These are phyloP conservation scores for Scolanthus callimorphus DNA, from an alignment of 92 coral and sea anemone genomes.

Conservation along the genomic window DNA sequence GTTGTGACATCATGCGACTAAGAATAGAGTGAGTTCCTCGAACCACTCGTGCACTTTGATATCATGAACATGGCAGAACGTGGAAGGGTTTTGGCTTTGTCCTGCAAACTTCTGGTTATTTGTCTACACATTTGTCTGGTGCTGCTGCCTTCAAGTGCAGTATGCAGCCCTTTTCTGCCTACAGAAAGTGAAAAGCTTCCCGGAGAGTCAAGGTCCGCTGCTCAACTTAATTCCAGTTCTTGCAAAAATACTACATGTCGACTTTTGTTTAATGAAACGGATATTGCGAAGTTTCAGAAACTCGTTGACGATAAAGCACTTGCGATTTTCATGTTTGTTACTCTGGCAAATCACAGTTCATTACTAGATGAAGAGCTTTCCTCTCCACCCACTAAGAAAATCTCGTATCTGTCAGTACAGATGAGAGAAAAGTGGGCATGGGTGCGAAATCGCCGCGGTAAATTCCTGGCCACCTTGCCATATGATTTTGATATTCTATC, in stretches of 20 bases:
- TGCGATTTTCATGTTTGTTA: conserved; percentile 61
- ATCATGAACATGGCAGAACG: too few relatives aligned
- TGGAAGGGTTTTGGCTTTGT: too few relatives aligned
- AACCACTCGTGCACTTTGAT: too few relatives aligned
- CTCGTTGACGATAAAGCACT: conserved; percentile 42
- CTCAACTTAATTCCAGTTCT: too few relatives aligned
- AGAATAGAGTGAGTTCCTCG: too few relatives aligned
- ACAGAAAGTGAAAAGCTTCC: too few relatives aligned
- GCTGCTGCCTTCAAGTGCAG: too few relatives aligned
- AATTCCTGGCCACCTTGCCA: conserved; percentile 88
- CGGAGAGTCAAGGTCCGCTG: too few relatives aligned
- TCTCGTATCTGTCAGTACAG: conserved; percentile 10
- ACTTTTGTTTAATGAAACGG: conserved; percentile 25
- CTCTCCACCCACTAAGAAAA: background rate
- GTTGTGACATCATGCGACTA: too few relatives aligned
- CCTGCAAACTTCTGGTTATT: too few relatives aligned
- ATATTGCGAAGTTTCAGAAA: conserved; percentile 14
- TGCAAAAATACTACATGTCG: conserved; percentile 14
- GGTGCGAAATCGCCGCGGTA: conserved; percentile 74
- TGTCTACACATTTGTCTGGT: too few relatives aligned
- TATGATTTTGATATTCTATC: conserved; percentile 96
- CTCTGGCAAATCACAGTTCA: conserved; percentile 44
- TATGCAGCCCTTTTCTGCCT: too few relatives aligned
- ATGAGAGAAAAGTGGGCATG: conserved; percentile 72
- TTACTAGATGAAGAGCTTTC: background rate